Conservation (phyloP, 2,113 vertebrate genomes). For the Suncus etruscus region DNA sequence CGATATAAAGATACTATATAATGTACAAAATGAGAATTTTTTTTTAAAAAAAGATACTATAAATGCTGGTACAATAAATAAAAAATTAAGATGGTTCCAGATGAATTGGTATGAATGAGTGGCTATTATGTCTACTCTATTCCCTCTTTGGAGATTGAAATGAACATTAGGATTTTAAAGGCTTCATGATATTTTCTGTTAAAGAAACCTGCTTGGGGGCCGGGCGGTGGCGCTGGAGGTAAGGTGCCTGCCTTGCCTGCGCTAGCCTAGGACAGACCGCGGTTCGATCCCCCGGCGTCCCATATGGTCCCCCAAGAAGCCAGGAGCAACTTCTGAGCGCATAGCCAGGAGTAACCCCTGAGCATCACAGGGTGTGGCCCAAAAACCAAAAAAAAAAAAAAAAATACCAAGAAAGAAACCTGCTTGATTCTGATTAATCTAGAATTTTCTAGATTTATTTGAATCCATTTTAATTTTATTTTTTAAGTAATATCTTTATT, state of each 20-base stretch:
- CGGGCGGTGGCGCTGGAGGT: no score
- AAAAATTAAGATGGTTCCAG: background rate
- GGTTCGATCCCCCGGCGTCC: no score
- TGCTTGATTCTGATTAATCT: background rate
- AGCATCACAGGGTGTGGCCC: no score
- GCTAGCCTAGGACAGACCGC: no score
- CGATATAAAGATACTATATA: background rate
- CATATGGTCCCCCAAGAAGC: no score
- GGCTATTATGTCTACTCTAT: background rate
- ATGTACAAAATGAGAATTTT: background rate
- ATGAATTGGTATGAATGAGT: background rate
- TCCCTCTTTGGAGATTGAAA: slow-evolving; percentile 26
- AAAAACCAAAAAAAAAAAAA: no score
- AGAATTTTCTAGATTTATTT: slow-evolving; percentile 32
- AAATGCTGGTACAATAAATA: background rate
- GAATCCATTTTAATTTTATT: background rate
- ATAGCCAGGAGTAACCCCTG: no score
- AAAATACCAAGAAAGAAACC: no score
- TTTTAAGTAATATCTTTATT: no score
- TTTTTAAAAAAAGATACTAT: background rate
- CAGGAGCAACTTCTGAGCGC: no score
- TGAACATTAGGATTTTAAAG: slow-evolving; percentile 18
- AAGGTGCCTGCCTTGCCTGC: no score
- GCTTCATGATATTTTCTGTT: background rate
- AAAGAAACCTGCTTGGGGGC: slow-evolving; percentile 13